These are phyloP conservation scores for Pandemis heparana DNA, from an alignment of 2,888 invertebrate genomes.

Conservation along the genomic window DNA sequence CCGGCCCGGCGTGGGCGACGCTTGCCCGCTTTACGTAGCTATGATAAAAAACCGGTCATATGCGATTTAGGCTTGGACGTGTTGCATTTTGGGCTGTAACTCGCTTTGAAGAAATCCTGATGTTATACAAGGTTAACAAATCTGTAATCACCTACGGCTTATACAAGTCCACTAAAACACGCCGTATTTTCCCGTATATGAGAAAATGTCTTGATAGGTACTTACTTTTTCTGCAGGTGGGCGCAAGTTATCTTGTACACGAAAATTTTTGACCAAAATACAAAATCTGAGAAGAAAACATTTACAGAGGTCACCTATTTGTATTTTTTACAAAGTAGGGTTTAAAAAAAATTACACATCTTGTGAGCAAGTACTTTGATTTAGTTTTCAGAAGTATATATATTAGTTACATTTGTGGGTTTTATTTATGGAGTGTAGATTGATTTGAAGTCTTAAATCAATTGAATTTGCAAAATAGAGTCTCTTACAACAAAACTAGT, in stretches of 20 bases:
- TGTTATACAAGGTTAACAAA: neutral
- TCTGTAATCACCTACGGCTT: too few relatives aligned
- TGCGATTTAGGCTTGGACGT: slow-evolving; percentile 8
- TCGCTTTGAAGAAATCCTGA: neutral
- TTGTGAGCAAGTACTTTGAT: too few relatives aligned
- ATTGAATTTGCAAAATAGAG: neutral
- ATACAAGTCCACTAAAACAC: too few relatives aligned
- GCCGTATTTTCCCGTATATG: too few relatives aligned
- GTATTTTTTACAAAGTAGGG: too few relatives aligned
- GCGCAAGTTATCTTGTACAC: too few relatives aligned
- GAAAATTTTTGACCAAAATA: too few relatives aligned
- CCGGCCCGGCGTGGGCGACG: slow-evolving; percentile 3
- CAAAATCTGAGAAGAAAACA: too few relatives aligned
- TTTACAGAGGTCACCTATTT: too few relatives aligned
- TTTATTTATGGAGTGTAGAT: neutral
- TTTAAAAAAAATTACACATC: too few relatives aligned
- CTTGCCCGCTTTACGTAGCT: slow-evolving; percentile 23
- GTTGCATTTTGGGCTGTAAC: neutral
- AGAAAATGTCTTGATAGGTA: too few relatives aligned
- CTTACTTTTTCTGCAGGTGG: too few relatives aligned
- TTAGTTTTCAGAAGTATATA: neutral
- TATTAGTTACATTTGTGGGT: neutral
- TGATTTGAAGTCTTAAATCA: neutral
- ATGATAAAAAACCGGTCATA: slow-evolving; percentile 23
- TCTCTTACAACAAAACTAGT: neutral